These are phyloP conservation scores for Cantharis rustica DNA, from an alignment of 2,888 invertebrate species.

Conservation along the genomic window DNA sequence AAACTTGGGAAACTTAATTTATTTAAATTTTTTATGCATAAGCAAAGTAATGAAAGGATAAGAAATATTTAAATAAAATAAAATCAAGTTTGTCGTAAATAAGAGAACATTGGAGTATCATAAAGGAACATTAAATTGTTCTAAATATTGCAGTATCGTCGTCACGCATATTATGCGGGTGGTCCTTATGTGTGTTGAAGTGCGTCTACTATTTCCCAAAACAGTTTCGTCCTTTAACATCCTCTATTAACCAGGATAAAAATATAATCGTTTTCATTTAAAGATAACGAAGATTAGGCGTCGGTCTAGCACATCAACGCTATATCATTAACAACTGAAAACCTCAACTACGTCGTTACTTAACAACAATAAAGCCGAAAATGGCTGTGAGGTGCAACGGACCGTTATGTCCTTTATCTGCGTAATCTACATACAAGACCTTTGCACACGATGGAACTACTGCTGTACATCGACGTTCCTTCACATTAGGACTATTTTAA, in stretches of 20 bases:
- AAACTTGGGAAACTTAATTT: background rate
- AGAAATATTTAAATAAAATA: background rate
- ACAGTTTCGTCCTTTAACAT: constrained; percentile 27
- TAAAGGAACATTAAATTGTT: constrained; percentile 25
- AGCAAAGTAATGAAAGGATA: background rate
- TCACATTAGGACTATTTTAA: constrained; percentile 23
- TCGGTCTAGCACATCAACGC: constrained; percentile 38
- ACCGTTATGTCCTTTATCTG: constrained; percentile 56
- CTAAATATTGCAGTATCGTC: constrained; percentile 25
- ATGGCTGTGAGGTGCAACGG: constrained; percentile 52
- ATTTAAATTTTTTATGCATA: background rate
- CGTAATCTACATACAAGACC: constrained; percentile 51
- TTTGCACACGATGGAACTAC: constrained; percentile 36
- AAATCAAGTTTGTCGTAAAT: constrained; percentile 7
- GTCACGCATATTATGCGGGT: constrained; percentile 1
- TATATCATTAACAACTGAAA: constrained; percentile 52
- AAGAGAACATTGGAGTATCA: constrained; percentile 16
- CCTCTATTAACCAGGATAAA: constrained; percentile 37
- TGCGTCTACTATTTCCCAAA: constrained; percentile 21
- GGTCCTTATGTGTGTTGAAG: constrained; percentile 5
- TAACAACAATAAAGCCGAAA: constrained; percentile 53
- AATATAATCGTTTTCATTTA: constrained; percentile 39
- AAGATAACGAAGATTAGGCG: constrained; percentile 41
- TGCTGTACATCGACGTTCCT: constrained; percentile 24
- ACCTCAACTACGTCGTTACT: constrained; percentile 56